Base-by-base conservation (phyloP, 2,888 invertebrate species). In the Catocala nupta region DNA sequence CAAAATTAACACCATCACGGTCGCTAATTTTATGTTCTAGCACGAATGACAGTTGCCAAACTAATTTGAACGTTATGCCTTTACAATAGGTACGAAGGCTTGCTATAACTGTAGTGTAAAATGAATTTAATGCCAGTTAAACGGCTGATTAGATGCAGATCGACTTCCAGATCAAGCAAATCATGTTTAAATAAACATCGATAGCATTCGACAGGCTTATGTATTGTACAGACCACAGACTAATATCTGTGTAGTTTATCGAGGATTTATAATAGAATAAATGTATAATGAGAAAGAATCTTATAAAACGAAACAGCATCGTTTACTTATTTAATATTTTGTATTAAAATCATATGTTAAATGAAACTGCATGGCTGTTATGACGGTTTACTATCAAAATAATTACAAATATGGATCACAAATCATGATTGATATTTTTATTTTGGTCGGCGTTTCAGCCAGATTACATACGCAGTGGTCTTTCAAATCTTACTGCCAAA, bases 171-270 rank as follows among this genome's bases (percentile, higher is more conserved):
- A 75, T 81, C 75, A 59, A 79, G 80, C 75, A 82, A 81, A 83
- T 83, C 83, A 83, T 83, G 82, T 81, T 79, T 73, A 68, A 78
- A 82, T 80, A 80, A 78, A 81, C 79, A 74, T 69, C 71, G 73
- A 73, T 75, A 73, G 59, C 55, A 63, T 77, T 72, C 65, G 81
- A 78, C 78, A 82, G 66, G 62, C 70, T 70, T 74, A 67, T 62
- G 64, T 59, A 59, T 48, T 44, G 34, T 43, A 36, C 9, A 10
- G 33, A 25, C 55, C 52, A 58, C 7, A 58, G 57, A 25, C 42
- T 62, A 48, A 52, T 25, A 48, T 36, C 36, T 12, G 10, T 16
- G 13, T 47, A 56, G 56, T 42, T n/a, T 16, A 16, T 39, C 12
- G 42, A 39, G 1, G 7, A 39, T 13, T 8, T 39, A 34, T 13